phyloP scores from a whole-genome alignment of 2,113 vertebrate species.

The Salvelinus namaycush region DNA sequence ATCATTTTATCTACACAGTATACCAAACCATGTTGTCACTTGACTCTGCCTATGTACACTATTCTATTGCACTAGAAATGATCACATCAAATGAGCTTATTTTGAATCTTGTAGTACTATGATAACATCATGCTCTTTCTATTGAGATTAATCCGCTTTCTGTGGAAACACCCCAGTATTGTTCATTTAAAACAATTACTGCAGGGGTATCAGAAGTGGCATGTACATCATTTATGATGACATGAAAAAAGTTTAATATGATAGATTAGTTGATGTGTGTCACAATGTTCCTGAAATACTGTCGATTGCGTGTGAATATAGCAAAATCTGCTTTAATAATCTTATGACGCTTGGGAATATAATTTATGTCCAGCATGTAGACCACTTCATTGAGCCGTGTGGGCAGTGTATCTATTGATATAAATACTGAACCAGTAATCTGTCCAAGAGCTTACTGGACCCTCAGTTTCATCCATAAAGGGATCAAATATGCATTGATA shows the following conservation, averaged over 20 bases:
- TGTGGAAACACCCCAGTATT: too few relatives aligned
- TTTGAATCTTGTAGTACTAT: too few relatives aligned
- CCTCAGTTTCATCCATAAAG: slow-evolving; percentile 6
- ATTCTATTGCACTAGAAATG: too few relatives aligned
- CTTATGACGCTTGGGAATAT: not conserved
- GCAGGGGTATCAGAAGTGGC: too few relatives aligned
- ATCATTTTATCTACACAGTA: not conserved
- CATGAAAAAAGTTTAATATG: too few relatives aligned
- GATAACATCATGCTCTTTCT: too few relatives aligned
- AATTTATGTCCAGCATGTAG: not conserved
- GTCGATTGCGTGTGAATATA: not conserved
- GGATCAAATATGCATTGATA: slow-evolving; percentile 39
- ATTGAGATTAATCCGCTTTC: too few relatives aligned
- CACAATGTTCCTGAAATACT: not conserved
- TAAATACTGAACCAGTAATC: slow-evolving; percentile 28
- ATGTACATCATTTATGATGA: not conserved
- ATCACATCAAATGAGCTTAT: too few relatives aligned
- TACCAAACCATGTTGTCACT: not conserved
- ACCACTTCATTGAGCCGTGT: slow-evolving; percentile 12
- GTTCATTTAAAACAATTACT: too few relatives aligned
- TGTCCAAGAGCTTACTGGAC: slow-evolving; percentile 24
- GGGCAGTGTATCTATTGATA: slow-evolving; percentile 18
- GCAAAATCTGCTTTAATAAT: not conserved
- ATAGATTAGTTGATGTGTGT: not conserved
- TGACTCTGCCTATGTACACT: not conserved